Conservation (phyloP, 2,113 vertebrate species). For the Callorhinus ursinus region DNA sequence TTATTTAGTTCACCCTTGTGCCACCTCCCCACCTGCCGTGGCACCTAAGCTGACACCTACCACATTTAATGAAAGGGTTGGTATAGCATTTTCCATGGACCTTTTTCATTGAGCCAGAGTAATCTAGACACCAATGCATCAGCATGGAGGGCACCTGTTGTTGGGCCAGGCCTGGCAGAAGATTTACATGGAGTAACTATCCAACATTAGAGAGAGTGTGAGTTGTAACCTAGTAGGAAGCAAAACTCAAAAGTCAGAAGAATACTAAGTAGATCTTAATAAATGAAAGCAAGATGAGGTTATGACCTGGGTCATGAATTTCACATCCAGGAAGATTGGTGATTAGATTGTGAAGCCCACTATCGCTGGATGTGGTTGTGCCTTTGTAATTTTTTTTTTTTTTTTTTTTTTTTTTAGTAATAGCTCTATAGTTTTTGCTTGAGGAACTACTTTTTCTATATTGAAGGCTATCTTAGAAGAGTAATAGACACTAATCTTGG, state of each 20-base stretch:
- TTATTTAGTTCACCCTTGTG: neutral
- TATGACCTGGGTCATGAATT: neutral
- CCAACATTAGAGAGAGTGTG: neutral
- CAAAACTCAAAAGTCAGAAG: neutral
- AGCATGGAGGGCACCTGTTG: neutral
- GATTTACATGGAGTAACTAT: neutral
- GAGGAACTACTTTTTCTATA: neutral
- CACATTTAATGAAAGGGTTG: neutral
- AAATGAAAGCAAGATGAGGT: neutral
- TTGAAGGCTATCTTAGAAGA: neutral
- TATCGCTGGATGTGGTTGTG: neutral
- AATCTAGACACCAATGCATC: neutral
- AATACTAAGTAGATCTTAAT: neutral
- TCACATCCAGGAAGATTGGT: neutral
- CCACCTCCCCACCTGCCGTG: neutral
- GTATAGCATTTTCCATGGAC: neutral
- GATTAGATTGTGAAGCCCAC: neutral
- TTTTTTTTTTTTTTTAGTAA: neutral
- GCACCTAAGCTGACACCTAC: neutral
- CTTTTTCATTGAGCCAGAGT: neutral
- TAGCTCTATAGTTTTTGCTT: neutral
- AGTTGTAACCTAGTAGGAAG: neutral
- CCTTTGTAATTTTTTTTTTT: neutral
- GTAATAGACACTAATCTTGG: neutral
- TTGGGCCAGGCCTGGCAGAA: neutral